phyloP scores from a whole-genome alignment of 2,797 vertebrate genomes.

The Sebastes alutus region DNA sequence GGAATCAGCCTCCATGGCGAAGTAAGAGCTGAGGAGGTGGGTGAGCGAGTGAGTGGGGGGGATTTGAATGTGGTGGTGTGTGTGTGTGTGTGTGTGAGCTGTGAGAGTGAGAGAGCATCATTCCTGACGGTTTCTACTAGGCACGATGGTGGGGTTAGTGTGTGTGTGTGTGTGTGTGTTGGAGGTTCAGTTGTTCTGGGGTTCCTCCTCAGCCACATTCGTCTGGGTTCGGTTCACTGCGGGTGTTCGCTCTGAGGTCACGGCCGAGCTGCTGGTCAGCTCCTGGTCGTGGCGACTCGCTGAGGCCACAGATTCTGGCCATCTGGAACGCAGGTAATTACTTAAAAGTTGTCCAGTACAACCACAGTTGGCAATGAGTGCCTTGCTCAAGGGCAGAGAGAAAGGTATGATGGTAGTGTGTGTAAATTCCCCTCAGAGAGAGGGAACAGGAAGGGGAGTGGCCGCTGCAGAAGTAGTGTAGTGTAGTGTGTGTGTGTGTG shows the following conservation, averaged over 20 bases:
- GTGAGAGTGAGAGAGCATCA: slow-evolving; percentile 12
- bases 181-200: slow-evolving; percentile 42
- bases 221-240: slow-evolving; percentile 55
- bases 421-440: neutral
- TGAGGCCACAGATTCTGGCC: slow-evolving; percentile 13
- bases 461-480: neutral
- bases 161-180: neutral
- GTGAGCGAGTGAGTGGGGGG: neutral
- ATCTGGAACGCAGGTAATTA: neutral
- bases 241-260: slow-evolving; percentile 47
- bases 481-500: too few species aligned
- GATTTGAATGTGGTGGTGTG: neutral
- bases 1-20: slow-evolving; percentile 78
- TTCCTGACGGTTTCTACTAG: slow-evolving; percentile 12
- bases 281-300: slow-evolving; percentile 25
- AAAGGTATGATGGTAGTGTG: neutral
- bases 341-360: neutral
- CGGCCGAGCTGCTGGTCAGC: slow-evolving; percentile 21
- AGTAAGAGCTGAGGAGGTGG: slow-evolving; percentile 30
- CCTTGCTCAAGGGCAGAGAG: slow-evolving; percentile 23
- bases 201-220: slow-evolving; percentile 45
- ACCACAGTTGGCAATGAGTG: neutral
- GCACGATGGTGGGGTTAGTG: neutral
- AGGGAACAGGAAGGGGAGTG: slow-evolving; percentile 24
- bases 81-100: slow-evolving; percentile 9